Evolutionary conservation across 2,888 invertebrate species (phyloP).

Genomic region (Drosophila acutilabella): DNA sequence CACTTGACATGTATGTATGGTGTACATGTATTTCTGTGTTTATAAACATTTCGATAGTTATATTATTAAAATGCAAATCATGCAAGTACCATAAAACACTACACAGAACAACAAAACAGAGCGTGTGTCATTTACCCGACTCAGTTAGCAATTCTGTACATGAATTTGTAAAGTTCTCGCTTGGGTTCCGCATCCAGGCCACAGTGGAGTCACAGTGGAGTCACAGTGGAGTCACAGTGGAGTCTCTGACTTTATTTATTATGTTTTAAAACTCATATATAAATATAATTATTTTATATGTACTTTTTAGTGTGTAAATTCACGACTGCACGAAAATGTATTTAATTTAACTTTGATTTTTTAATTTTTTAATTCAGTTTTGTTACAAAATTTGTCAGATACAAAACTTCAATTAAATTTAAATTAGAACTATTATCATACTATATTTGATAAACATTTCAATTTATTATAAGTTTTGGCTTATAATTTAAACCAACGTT

Average conservation of each 20-base stretch:
- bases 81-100: slow-evolving; percentile 41
- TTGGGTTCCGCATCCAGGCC: slow-evolving; percentile 21
- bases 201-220: neutral
- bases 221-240: slow-evolving; percentile 11
- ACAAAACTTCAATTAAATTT: too few relatives aligned
- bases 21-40: neutral
- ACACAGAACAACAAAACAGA: slow-evolving; percentile 35
- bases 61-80: slow-evolving; percentile 63
- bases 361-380: too few relatives aligned
- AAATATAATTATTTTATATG: too few relatives aligned
- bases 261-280: too few relatives aligned
- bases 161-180: slow-evolving; percentile 29
- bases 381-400: too few relatives aligned
- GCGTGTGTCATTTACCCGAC: slow-evolving; percentile 14
- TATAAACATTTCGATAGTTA: slow-evolving; percentile 50
- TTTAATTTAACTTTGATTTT: too few relatives aligned
- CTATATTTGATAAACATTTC: too few relatives aligned
- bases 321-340: too few relatives aligned
- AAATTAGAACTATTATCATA: too few relatives aligned
- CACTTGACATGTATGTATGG: slow-evolving; percentile 8
- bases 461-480: too few relatives aligned
- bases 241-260: neutral
- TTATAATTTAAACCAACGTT: too few relatives aligned
- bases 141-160: slow-evolving; percentile 49
- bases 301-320: too few relatives aligned